Percentiles rank a stretch among this genome's conserved stretches.
Evolutionary conservation across 2,113 vertebrate species (phyloP).

Genomic region (Labrus mixtus): DNA sequence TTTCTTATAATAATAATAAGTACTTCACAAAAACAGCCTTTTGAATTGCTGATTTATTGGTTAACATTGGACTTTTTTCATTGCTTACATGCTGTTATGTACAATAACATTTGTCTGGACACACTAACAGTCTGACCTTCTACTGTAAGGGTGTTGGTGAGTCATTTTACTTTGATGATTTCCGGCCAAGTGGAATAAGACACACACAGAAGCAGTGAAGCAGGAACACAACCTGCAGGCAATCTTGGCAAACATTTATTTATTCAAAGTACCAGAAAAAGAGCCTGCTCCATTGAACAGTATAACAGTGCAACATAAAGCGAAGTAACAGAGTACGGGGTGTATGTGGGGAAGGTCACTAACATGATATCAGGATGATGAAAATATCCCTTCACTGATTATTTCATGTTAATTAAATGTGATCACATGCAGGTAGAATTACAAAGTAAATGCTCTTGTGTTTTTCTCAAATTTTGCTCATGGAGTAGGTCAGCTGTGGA

Average conservation of each 20-base stretch:
- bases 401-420: background rate
- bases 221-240: background rate
- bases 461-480: slow-evolving; percentile 3
- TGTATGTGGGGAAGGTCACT: background rate
- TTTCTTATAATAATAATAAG: too few species aligned
- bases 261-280: background rate
- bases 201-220: background rate
- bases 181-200: background rate
- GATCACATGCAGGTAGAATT: slow-evolving; percentile 1
- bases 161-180: background rate
- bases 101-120: too few species aligned
- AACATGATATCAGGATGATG: background rate
- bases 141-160: background rate
- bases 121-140: background rate
- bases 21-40: too few species aligned
- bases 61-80: too few species aligned
- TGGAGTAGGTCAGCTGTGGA: slow-evolving; percentile 8
- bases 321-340: background rate
- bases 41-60: too few species aligned
- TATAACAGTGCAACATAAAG: background rate
- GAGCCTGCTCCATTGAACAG: background rate
- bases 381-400: background rate
- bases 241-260: background rate
- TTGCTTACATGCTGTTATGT: too few species aligned
- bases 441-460: slow-evolving; percentile 11